phyloP scores from a whole-genome alignment of 1,140 invertebrate genomes.

The Philaenus spumarius region DNA sequence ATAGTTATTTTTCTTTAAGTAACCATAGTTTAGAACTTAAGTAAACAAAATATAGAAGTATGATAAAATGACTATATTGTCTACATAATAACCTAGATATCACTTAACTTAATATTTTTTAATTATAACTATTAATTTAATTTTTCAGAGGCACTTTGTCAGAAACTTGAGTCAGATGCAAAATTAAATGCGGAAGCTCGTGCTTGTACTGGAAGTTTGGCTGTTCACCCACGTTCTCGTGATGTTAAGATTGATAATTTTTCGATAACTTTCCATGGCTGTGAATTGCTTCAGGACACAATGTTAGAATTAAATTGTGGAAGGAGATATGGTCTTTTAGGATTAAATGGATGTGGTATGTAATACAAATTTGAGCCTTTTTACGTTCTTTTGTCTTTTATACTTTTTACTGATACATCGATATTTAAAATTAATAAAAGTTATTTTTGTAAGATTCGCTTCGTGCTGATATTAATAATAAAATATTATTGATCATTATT shows the following conservation, averaged over 20 bases:
- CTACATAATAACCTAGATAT: constrained; percentile 30
- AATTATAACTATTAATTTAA: background rate
- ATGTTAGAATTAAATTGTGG: constrained; percentile 96
- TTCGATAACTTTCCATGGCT: constrained; percentile 96
- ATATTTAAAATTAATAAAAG: too few species aligned
- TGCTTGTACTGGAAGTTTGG: constrained; percentile 89
- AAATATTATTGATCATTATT: too few species aligned
- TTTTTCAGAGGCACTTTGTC: constrained; percentile 67
- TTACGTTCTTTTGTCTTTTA: too few species aligned
- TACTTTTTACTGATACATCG: too few species aligned
- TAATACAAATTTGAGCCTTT: too few species aligned
- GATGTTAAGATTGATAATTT: constrained; percentile 97
- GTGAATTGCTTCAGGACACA: constrained; percentile 92
- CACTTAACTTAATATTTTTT: background rate
- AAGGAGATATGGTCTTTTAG: constrained; percentile 91
- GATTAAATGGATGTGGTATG: constrained; percentile 94
- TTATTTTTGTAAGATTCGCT: too few species aligned
- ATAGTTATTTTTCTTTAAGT: too few species aligned
- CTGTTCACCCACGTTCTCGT: constrained; percentile 88
- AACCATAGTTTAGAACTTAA: background rate
- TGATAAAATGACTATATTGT: constrained; percentile 8
- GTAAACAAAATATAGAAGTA: background rate
- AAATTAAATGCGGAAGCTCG: constrained; percentile 87
- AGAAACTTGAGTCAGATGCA: constrained; percentile 84
- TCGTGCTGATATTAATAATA: too few species aligned